Evolutionary conservation across 2,888 invertebrate species (phyloP), one percentile per base, ranked within the genome.

Genomic region (Drosophila kanekoi): DNA sequence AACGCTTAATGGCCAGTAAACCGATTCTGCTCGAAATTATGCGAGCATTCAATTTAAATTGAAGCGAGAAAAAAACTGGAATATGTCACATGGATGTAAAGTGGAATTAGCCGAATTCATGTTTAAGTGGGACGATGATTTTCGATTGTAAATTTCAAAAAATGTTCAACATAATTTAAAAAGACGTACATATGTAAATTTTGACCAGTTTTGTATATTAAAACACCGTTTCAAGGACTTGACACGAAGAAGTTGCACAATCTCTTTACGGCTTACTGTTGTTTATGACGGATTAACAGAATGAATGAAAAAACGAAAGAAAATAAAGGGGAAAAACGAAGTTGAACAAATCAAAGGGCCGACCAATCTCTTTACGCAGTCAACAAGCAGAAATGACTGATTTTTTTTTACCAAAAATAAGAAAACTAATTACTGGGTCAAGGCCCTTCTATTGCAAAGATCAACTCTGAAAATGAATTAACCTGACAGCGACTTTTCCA

Each of bases 351-450:
- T 14, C 32, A 54, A 67, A 72, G 53, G 67, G 75, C 49, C 51
- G 54, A 40, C 63, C 78, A 77, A 65, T 77, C 77, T 61, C 77
- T 76, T 68, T 40, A 44, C 4, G 20, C 28, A 49, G 53, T 61
- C 18, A 48, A 71, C 57, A 41, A 61, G 37, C 43, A 41, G 32
- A 63, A 51, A 61, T 58, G 51, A 63, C 49, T 33, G 54, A 52
- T 32, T 52, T 62, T 48, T 63, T 28, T 35, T 53, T 45, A 54
- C 52, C n/a, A n/a, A n/a, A 68, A 70, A 71, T 65, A 54, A 64
- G 66, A 74, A 59, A 70, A 60, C 35, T 67, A 68, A 66, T 78
- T 72, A 83, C 62, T 82, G 54, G 82, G 84, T 85, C 84, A 85
- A 80, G 84, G 84, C 66, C 62, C 65, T 72, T 73, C 69, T 48